Conservation (phyloP, 2,888 invertebrate genomes). For the Acanthosepion esculentum region DNA sequence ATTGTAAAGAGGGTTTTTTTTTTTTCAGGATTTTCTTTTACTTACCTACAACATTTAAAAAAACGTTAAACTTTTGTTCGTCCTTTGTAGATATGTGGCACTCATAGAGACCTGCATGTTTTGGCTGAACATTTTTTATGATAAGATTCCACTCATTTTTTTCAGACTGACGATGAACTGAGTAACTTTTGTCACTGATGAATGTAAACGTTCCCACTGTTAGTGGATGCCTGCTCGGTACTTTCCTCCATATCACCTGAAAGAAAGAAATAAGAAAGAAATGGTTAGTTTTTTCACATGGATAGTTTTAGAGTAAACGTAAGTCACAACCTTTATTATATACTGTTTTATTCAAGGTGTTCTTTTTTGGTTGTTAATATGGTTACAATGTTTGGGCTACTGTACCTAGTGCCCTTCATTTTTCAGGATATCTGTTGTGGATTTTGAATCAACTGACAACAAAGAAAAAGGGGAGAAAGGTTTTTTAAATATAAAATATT, state of each 20-base stretch:
- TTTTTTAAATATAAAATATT: too few species aligned
- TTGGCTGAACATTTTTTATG: constrained; percentile 60
- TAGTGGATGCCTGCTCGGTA: constrained; percentile 57
- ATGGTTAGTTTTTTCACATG: neutral
- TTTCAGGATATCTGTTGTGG: too few species aligned
- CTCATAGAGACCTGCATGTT: constrained; percentile 64
- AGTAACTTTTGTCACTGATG: constrained; percentile 58
- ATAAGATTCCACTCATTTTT: constrained; percentile 61
- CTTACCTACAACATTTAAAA: constrained; percentile 62
- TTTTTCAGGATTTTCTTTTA: neutral
- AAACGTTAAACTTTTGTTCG: constrained; percentile 59
- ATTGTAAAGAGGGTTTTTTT: neutral
- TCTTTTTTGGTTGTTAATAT: too few species aligned
- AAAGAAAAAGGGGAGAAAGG: too few species aligned
- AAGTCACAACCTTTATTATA: too few species aligned
- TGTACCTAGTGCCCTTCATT: too few species aligned
- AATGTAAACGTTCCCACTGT: constrained; percentile 64
- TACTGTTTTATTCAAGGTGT: too few species aligned
- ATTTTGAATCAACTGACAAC: too few species aligned
- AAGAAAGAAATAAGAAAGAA: constrained; percentile 40
- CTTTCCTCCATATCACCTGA: constrained; percentile 65
- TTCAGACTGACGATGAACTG: constrained; percentile 55
- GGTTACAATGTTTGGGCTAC: too few species aligned
- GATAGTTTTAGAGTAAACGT: too few species aligned
- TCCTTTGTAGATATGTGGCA: constrained; percentile 66